Base-by-base conservation (phyloP, 2,113 vertebrate genomes). In the Sialia sialis region DNA sequence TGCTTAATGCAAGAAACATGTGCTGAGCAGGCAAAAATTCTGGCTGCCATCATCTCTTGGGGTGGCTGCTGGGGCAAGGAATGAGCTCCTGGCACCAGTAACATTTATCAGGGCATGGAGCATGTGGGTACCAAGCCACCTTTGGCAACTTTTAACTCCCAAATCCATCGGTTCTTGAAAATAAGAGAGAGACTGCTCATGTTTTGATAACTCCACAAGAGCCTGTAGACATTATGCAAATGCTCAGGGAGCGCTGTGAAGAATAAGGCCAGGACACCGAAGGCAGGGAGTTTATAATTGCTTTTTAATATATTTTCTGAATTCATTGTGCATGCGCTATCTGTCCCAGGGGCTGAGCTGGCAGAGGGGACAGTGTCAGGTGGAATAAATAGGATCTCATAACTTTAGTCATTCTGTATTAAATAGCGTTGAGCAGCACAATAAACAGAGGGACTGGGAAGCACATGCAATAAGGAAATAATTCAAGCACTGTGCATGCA, bases 251-350 rank as follows among this genome's bases (percentile, higher is more conserved):
- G 76, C 11, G 39, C 90, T 67, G 94, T 94, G 87, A 95, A 95
- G 94, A 97, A 97, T 94, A 92, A 96, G 89, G 87, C 81, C 89
- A 67, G 92, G 87, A 79, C 84, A 93, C 89, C 12, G 68, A 96
- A 98, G 94, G 96, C 96, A 95, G 96, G 60, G 81, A 97, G 95
- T 97, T 91, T 86, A 95, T 97, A 98, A 98, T 96, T 97, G 97
- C 94, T 97, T 98, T 97, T 98, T 98, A 96, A 96, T 95, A 94
- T 95, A 94, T 97, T 98, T 97, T 92, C 91, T 87, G 95, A 96
- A 97, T 97, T 96, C 96, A 93, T 97, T 80, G 95, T 98, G 96
- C 93, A 85, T 94, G 96, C 91, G 63, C 93, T 95, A 88, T 95
- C 86, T 85, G 84, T 46, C 56, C 95, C 90, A 83, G 52, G 82